phyloP scores from a whole-genome alignment of 2,113 vertebrate species.

The Globicephala melas region DNA sequence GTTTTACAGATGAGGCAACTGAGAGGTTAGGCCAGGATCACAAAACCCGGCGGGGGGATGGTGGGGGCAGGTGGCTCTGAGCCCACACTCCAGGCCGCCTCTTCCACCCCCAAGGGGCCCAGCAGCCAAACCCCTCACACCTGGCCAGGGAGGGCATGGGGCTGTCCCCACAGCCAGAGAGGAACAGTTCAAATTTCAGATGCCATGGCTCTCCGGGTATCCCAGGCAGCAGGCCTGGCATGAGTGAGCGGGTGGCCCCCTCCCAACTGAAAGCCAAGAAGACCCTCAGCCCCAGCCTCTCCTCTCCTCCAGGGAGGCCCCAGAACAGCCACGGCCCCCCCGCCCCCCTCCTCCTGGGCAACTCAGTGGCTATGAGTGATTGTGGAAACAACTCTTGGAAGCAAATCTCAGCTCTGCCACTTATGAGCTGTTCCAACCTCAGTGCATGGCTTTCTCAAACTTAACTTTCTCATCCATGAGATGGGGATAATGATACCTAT shows the following conservation, averaged over 20 bases:
- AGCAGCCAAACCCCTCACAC: neutral
- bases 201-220: fast-evolving
- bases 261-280: neutral
- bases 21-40: neutral
- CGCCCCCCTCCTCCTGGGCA: neutral
- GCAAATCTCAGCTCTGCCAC: neutral
- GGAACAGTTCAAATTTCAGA: neutral
- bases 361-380: neutral
- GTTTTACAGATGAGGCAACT: neutral
- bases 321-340: neutral
- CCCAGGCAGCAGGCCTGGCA: neutral
- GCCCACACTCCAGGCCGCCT: neutral
- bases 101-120: neutral
- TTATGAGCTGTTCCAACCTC: neutral
- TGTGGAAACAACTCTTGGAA: neutral
- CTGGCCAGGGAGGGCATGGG: neutral
- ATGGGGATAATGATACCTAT: neutral
- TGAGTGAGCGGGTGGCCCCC: neutral
- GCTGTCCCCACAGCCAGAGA: neutral
- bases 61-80: neutral
- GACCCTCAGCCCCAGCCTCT: neutral
- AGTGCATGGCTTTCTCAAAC: neutral
- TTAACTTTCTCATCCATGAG: neutral
- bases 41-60: neutral
- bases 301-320: neutral